phyloP scores from a whole-genome alignment of 2,797 vertebrate genomes.

The Numenius phaeopus region DNA sequence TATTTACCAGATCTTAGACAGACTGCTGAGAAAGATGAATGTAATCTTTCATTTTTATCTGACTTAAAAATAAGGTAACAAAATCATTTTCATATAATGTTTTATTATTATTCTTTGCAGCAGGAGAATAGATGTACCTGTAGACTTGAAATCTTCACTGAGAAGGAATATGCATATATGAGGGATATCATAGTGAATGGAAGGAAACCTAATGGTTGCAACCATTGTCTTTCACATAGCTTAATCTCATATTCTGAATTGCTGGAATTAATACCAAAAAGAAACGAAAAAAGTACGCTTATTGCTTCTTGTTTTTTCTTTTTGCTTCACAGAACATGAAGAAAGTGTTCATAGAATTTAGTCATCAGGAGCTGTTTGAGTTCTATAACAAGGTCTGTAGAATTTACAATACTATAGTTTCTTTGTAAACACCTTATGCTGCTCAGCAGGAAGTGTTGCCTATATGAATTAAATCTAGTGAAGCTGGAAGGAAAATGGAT shows the following conservation, averaged over 20 bases:
- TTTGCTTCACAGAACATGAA: conserved; percentile 83
- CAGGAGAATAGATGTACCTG: neutral
- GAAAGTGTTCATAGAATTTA: conserved; percentile 92
- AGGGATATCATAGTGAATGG: neutral
- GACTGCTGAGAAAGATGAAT: conserved; percentile 69
- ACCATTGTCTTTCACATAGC: neutral
- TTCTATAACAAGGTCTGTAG: conserved; percentile 95
- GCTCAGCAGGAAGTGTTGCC: conserved; percentile 39
- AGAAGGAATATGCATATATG: neutral
- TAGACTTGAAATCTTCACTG: neutral
- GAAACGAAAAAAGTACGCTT: neutral
- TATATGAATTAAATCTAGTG: conserved; percentile 53
- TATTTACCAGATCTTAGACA: conserved; percentile 60
- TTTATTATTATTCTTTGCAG: conserved; percentile 49
- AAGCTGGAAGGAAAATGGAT: conserved; percentile 38
- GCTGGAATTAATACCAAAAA: neutral
- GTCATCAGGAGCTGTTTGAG: conserved; percentile 92
- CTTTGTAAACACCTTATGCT: conserved; percentile 66
- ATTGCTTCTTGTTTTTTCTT: neutral
- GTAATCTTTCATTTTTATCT: conserved; percentile 59
- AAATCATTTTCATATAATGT: conserved; percentile 55
- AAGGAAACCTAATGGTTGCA: neutral
- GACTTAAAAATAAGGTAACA: conserved; percentile 51
- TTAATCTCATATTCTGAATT: neutral
- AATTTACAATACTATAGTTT: conserved; percentile 56